Evolutionary conservation across 53 echinoderm and acorn worm species (phyloP).

Genomic region (Echinometra lucunter): DNA sequence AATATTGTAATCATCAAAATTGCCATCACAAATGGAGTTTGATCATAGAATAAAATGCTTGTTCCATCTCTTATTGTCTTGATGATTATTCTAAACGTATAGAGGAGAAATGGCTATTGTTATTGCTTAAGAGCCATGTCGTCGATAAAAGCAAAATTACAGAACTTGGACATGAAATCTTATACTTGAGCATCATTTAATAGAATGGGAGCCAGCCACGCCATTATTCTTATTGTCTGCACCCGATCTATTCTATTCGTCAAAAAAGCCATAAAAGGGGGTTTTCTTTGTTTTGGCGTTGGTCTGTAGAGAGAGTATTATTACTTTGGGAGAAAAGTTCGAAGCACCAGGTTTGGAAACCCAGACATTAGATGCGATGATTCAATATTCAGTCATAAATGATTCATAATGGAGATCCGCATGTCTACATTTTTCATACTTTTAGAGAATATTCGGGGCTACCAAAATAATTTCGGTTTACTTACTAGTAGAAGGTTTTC

Average conservation of each 20-base stretch:
- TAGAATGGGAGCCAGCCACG: neutral
- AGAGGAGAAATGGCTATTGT: neutral
- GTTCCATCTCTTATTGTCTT: neutral
- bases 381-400: slow-evolving; percentile 8
- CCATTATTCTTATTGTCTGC: slow-evolving; percentile 43
- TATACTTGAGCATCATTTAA: slow-evolving; percentile 33
- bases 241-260: slow-evolving; percentile 13
- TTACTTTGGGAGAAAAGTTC: slow-evolving; percentile 31
- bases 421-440: slow-evolving; percentile 11
- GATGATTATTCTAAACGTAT: neutral
- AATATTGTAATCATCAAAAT: neutral
- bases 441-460: neutral
- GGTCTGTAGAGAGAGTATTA: slow-evolving; percentile 22
- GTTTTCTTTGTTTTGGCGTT: slow-evolving; percentile 29
- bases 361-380: slow-evolving; percentile 45
- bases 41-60: neutral
- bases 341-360: neutral
- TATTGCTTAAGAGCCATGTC: slow-evolving; percentile 14
- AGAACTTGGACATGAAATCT: slow-evolving; percentile 23
- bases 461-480: neutral
- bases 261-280: slow-evolving; percentile 28
- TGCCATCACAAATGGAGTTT: neutral
- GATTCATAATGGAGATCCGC: slow-evolving; percentile 3
- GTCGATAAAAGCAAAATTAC: neutral
- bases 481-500: neutral